These are phyloP conservation scores for Agrochola circellaris DNA, from an alignment of 2,888 invertebrate species.

Conservation along the genomic window DNA sequence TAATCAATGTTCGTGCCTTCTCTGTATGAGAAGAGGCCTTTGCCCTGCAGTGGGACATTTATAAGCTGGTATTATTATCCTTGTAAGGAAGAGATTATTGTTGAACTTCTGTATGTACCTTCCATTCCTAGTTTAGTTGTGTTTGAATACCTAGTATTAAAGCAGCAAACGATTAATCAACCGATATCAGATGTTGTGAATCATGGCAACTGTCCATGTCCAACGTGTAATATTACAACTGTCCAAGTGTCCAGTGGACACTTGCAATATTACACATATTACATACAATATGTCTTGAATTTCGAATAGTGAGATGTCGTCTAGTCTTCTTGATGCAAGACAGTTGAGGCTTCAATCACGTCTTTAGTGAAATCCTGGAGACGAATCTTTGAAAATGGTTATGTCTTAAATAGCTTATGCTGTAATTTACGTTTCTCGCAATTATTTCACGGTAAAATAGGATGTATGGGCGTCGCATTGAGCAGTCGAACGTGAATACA, in stretches of 20 bases:
- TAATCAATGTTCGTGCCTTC: no score
- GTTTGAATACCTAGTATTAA: conserved; percentile 17
- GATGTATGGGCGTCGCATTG: background rate
- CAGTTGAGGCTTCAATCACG: background rate
- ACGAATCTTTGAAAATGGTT: no score
- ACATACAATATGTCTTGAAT: background rate
- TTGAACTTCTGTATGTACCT: conserved; percentile 20
- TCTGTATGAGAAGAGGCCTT: no score
- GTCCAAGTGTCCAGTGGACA: background rate
- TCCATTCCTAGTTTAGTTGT: background rate
- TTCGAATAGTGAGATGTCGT: background rate
- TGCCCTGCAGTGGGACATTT: no score
- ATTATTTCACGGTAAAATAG: background rate
- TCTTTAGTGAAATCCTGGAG: background rate
- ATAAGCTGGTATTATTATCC: no score
- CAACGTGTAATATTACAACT: conserved; percentile 25
- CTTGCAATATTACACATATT: no score
- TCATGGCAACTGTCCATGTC: conserved; percentile 6
- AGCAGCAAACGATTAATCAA: conserved; percentile 38
- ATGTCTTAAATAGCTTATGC: no score
- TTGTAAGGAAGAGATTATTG: background rate
- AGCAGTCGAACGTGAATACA: background rate
- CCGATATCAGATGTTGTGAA: conserved; percentile 29
- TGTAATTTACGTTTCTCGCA: background rate
- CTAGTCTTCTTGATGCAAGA: background rate